phyloP scores from a whole-genome alignment of 2,113 vertebrate genomes.

The Antechinus stuartii region DNA sequence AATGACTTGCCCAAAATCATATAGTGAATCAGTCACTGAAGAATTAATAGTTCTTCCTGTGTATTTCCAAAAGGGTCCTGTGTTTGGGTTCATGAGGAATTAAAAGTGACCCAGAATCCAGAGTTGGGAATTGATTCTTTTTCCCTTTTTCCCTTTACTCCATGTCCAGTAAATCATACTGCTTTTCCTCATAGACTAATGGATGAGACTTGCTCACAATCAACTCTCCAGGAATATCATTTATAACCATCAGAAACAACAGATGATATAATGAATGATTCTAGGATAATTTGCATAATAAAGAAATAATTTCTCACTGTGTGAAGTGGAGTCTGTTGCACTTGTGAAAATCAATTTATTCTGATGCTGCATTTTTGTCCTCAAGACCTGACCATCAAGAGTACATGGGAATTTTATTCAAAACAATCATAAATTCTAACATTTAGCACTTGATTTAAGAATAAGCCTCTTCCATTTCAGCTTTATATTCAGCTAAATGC shows the following conservation, averaged over 20 bases:
- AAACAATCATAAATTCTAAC: conserved; percentile 25
- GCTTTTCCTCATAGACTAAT: neutral
- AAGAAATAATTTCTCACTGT: conserved; percentile 50
- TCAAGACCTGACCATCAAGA: neutral
- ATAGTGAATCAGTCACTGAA: neutral
- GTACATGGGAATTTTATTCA: conserved; percentile 6
- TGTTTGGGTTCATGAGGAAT: neutral
- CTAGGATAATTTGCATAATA: conserved; percentile 15
- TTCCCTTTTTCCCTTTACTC: neutral
- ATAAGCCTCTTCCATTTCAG: conserved; percentile 15
- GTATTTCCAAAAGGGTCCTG: neutral
- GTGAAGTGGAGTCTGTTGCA: conserved; percentile 31
- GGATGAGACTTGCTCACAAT: neutral
- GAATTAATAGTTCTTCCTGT: neutral
- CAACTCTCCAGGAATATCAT: conserved; percentile 11
- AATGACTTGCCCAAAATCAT: neutral
- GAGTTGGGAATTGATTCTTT: conserved; percentile 12
- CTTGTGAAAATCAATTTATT: conserved; percentile 58
- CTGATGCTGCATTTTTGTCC: neutral
- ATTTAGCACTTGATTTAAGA: conserved; percentile 36
- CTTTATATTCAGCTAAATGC: conserved; percentile 17
- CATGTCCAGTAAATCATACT: neutral
- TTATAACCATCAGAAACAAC: neutral
- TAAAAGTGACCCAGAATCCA: neutral
- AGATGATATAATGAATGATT: neutral